Evolutionary conservation across 2,797 vertebrate genomes (phyloP).

Genomic region (Cephalopachus bancanus): DNA sequence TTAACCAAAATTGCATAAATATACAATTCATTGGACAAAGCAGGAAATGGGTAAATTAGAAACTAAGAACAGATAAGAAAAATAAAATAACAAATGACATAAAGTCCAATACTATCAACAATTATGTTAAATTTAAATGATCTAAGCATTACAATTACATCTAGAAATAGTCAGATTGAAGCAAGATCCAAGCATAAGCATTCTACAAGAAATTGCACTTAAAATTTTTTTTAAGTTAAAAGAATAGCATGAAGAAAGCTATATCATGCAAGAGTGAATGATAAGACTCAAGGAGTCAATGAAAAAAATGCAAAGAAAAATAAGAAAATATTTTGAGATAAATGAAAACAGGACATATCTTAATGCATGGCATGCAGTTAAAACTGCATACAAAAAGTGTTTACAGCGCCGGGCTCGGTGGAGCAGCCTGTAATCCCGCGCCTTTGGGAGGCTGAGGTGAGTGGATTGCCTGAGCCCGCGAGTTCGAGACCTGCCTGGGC

Average conservation of each 20-base stretch:
- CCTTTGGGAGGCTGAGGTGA: too few relatives aligned
- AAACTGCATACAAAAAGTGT: too few relatives aligned
- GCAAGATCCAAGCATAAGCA: background rate
- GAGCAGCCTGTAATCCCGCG: too few relatives aligned
- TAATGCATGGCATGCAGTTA: background rate
- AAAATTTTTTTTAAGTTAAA: background rate
- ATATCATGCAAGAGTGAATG: background rate
- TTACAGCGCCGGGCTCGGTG: too few relatives aligned
- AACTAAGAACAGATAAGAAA: background rate
- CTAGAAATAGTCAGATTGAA: background rate
- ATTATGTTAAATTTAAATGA: background rate
- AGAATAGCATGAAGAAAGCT: background rate
- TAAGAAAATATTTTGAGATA: background rate
- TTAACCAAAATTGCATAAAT: background rate
- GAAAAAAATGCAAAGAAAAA: background rate
- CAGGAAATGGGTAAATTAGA: background rate
- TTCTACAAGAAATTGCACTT: background rate
- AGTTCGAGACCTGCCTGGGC: too few relatives aligned
- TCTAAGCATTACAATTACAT: background rate
- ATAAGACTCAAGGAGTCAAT: background rate
- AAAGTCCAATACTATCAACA: background rate
- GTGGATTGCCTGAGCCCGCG: too few relatives aligned
- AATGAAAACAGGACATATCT: background rate
- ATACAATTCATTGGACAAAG: background rate
- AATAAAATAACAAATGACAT: background rate